phyloP scores from a whole-genome alignment of 2,113 vertebrate species.

The Gymnocephalus cernua region DNA sequence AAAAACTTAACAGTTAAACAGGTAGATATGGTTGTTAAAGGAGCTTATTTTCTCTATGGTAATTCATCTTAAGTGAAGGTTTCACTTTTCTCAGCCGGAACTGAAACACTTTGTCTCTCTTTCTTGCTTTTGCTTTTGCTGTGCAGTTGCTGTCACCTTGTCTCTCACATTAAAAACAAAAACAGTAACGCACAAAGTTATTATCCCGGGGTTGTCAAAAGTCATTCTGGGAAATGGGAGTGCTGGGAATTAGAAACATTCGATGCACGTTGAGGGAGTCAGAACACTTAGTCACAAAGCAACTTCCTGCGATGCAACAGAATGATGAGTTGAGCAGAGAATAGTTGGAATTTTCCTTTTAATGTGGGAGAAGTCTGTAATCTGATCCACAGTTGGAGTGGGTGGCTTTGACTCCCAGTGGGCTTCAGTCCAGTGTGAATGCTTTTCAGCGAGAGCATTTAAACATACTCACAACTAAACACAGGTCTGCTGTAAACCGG shows the following conservation, averaged over 20 bases:
- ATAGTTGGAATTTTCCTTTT: constrained; percentile 47
- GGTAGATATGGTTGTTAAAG: background rate
- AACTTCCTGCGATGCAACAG: background rate
- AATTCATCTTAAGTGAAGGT: background rate
- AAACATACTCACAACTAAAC: constrained; percentile 45
- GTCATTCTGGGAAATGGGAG: constrained; percentile 7
- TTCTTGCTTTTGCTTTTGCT: constrained; percentile 4
- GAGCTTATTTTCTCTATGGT: background rate
- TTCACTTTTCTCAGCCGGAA: constrained; percentile 20
- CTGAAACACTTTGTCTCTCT: constrained; percentile 15
- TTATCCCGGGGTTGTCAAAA: background rate
- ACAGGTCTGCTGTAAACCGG: constrained; percentile 36
- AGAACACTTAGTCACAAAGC: background rate
- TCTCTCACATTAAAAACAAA: constrained; percentile 14
- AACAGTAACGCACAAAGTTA: background rate
- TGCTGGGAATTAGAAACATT: background rate
- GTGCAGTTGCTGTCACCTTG: background rate
- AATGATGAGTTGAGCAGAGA: constrained; percentile 10
- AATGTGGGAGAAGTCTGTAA: constrained; percentile 67
- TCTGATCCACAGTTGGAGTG: constrained; percentile 65
- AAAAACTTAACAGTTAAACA: background rate
- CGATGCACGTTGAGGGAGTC: background rate
- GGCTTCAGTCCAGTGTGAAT: constrained; percentile 60
- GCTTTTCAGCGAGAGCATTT: constrained; percentile 36
- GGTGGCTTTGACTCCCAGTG: constrained; percentile 65